Evolutionary conservation across 2,113 vertebrate species (phyloP).

Genomic region (Lepus europaeus): DNA sequence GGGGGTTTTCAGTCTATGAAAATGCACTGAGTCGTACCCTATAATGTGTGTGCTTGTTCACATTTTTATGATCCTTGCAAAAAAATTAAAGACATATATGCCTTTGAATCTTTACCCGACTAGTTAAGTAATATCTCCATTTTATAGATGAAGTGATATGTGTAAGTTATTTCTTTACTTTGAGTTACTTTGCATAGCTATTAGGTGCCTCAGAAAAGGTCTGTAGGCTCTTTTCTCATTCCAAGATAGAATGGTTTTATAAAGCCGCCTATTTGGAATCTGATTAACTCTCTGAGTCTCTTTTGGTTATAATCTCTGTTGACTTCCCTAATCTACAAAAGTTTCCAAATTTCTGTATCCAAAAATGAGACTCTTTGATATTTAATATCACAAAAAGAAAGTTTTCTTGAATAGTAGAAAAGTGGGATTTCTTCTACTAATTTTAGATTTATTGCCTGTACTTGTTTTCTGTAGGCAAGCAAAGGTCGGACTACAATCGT

Average conservation of each 20-base stretch:
- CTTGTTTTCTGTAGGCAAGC: constrained; percentile 73
- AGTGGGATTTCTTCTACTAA: neutral
- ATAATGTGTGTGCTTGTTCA: neutral
- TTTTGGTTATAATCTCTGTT: constrained; percentile 52
- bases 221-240: neutral
- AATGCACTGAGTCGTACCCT: neutral
- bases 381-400: neutral
- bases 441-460: neutral
- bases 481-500: constrained; percentile 84
- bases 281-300: constrained; percentile 28
- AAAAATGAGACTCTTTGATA: constrained; percentile 29
- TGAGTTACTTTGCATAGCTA: neutral
- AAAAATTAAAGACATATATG: constrained; percentile 35
- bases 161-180: neutral
- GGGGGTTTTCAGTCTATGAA: neutral
- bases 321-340: neutral
- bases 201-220: neutral
- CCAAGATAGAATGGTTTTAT: constrained; percentile 14
- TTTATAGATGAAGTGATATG: constrained; percentile 18
- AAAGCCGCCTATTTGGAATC: constrained; percentile 4
- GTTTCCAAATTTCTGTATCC: constrained; percentile 10
- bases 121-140: neutral
- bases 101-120: neutral
- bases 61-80: neutral
- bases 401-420: neutral